A percentile compares a stretch with the other conserved stretches of the same genome.
Evolutionary conservation across 2,888 invertebrate genomes (phyloP).

Genomic region (Eupeodes luniger): DNA sequence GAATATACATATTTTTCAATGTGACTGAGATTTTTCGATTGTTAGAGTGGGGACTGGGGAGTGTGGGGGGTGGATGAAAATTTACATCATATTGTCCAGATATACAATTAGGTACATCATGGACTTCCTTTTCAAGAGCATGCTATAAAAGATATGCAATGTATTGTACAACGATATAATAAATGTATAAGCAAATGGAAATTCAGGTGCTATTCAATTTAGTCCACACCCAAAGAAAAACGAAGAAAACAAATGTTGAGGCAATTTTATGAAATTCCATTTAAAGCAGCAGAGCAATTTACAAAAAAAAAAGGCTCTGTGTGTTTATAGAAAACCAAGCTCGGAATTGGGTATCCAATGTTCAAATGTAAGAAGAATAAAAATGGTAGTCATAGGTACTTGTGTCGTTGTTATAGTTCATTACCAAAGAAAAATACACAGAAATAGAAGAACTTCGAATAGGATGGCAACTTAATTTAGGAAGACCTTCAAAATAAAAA

Average conservation of each 20-base stretch:
- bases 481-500: too few species aligned
- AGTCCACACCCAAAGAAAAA: too few species aligned
- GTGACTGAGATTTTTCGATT: constrained; percentile 50
- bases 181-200: constrained; percentile 10
- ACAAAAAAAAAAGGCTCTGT: background rate
- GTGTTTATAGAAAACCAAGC: too few species aligned
- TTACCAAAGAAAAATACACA: too few species aligned
- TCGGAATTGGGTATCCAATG: background rate
- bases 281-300: background rate
- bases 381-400: too few species aligned
- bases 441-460: too few species aligned
- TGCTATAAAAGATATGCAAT: constrained; percentile 20
- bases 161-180: background rate
- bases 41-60: background rate
- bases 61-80: background rate
- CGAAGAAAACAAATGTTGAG: background rate
- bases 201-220: constrained; percentile 21
- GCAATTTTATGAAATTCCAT: background rate
- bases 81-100: constrained; percentile 37
- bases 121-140: constrained; percentile 16
- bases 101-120: constrained; percentile 23
- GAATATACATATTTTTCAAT: constrained; percentile 39
- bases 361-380: background rate
- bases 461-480: too few species aligned
- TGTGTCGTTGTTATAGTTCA: too few species aligned